A percentile compares a stretch with the other conserved stretches of the same genome.
Evolutionary conservation across 2,888 invertebrate species (phyloP).

Genomic region (Harpalus rubripes): DNA sequence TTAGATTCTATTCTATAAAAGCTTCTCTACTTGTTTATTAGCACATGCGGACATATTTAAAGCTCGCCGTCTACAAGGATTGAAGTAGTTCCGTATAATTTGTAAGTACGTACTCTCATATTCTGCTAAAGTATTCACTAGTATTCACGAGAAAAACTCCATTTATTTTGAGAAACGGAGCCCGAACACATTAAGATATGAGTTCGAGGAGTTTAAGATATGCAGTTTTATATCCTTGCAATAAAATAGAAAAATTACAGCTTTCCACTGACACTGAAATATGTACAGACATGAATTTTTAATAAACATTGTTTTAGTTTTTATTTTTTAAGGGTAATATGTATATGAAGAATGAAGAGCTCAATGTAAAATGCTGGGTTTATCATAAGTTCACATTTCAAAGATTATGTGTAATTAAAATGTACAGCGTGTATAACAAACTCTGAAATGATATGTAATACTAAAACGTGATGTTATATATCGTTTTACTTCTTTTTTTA

Average conservation of each 20-base stretch:
- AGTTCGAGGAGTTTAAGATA: neutral
- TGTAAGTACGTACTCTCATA: neutral
- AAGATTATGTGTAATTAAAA: no score
- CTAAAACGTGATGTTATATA: no score
- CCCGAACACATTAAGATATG: constrained; percentile 1
- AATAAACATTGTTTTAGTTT: constrained; percentile 2
- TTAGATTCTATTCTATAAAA: neutral
- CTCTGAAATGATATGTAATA: no score
- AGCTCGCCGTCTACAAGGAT: neutral
- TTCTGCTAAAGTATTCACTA: constrained; percentile 8
- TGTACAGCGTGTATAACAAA: no score
- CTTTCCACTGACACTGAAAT: neutral
- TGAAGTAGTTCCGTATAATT: constrained; percentile 8
- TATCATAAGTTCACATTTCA: no score
- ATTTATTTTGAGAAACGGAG: constrained; percentile 4
- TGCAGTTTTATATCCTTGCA: constrained; percentile 18
- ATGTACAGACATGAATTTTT: neutral
- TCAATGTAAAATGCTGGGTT: no score
- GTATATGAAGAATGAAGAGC: no score
- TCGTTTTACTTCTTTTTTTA: no score
- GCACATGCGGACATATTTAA: constrained; percentile 6
- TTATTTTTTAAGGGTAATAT: neutral
- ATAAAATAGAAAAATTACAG: neutral
- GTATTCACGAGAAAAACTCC: constrained; percentile 35
- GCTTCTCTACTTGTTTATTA: neutral